phyloP scores from a whole-genome alignment of 2,113 vertebrate species.

The Manacus vitellinus region DNA sequence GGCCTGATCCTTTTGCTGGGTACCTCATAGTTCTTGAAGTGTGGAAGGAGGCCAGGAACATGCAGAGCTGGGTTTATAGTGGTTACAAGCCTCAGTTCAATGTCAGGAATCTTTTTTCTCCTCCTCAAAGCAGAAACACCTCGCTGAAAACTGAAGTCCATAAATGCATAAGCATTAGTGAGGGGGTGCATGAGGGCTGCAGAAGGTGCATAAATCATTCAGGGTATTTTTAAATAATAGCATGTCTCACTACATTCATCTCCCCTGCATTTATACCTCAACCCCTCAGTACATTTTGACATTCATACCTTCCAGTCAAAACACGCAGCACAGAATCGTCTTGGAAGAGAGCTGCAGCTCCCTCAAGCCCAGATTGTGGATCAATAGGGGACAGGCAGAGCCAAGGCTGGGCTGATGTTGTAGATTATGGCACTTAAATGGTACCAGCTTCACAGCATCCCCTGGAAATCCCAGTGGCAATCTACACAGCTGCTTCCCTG shows the following conservation, averaged over 20 bases:
- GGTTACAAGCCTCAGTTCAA: neutral
- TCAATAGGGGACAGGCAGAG: neutral
- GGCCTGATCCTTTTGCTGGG: neutral
- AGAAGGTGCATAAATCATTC: slow-evolving; percentile 34
- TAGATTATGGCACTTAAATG: neutral
- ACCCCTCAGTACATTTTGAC: slow-evolving; percentile 17
- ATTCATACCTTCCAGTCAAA: slow-evolving; percentile 20
- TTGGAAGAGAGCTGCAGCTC: neutral
- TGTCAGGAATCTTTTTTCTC: neutral
- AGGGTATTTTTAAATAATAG: slow-evolving; percentile 37
- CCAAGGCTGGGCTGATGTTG: neutral
- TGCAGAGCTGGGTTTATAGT: neutral
- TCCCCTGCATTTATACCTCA: slow-evolving; percentile 53
- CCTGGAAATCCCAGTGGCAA: accelerated
- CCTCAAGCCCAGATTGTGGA: neutral
- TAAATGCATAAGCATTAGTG: slow-evolving; percentile 20
- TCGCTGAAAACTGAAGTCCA: neutral
- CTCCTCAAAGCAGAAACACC: neutral
- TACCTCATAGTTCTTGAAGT: neutral
- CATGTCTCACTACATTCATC: slow-evolving; percentile 14
- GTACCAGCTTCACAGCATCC: neutral
- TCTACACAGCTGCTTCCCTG: neutral
- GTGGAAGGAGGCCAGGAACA: neutral
- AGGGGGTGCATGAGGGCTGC: neutral
- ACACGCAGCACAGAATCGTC: accelerated